phyloP scores from a whole-genome alignment of 2,113 vertebrate species.

The Brachyhypopomus occidentalis region DNA sequence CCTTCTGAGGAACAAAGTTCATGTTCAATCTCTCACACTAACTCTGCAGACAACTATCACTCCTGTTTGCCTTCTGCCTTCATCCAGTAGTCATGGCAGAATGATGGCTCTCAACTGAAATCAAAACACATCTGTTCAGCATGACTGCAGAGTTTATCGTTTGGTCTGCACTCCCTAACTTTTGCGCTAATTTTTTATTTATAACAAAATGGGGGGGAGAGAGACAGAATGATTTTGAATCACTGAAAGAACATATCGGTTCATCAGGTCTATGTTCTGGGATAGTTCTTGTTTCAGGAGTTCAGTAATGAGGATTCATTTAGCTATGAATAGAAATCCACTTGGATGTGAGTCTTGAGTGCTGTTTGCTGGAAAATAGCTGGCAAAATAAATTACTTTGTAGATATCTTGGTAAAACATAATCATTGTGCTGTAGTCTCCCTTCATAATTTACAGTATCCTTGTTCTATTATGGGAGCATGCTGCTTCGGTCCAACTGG shows the following conservation, averaged over 20 bases:
- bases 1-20: conserved; percentile 21
- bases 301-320: neutral
- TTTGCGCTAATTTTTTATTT: neutral
- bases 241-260: neutral
- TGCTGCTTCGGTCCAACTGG: conserved; percentile 39
- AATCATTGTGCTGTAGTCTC: conserved; percentile 58
- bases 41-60: conserved; percentile 42
- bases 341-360: neutral
- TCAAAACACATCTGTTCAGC: conserved; percentile 29
- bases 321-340: neutral
- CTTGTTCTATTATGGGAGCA: conserved; percentile 55
- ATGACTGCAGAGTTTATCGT: neutral
- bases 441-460: conserved; percentile 54
- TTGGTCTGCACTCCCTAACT: neutral
- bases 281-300: neutral
- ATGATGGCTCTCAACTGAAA: conserved; percentile 42
- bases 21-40: conserved; percentile 48
- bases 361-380: neutral
- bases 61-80: conserved; percentile 32
- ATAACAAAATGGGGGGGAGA: neutral
- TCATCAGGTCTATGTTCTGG: neutral
- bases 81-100: conserved; percentile 44
- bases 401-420: conserved; percentile 46
- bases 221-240: neutral
- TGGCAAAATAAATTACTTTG: neutral